These are phyloP conservation scores for Ctenomys sociabilis DNA, from an alignment of 2,113 vertebrate genomes.

Conservation along the genomic window DNA sequence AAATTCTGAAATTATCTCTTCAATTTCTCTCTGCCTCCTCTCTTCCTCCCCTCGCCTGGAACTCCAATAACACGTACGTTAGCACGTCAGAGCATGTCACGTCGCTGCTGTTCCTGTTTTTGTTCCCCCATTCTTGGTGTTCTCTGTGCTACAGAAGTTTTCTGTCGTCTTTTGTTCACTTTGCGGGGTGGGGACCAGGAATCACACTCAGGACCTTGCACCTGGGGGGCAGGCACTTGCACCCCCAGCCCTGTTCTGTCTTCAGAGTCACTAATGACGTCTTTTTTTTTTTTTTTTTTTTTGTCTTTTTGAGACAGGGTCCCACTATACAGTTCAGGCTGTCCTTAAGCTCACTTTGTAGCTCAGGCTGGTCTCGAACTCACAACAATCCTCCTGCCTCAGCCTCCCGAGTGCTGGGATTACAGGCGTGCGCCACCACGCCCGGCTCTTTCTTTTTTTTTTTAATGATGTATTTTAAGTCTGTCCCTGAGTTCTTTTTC, in stretches of 20 bases:
- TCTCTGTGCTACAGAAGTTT: not conserved
- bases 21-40: not conserved
- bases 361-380: too few relatives aligned
- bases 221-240: too few relatives aligned
- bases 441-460: not conserved
- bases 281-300: not conserved
- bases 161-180: too few relatives aligned
- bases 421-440: too few relatives aligned
- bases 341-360: too few relatives aligned
- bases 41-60: not conserved
- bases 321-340: too few relatives aligned
- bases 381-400: too few relatives aligned
- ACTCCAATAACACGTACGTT: constrained; percentile 19
- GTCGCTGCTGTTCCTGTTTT: not conserved
- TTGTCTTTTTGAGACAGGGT: not conserved
- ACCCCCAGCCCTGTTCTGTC: not conserved
- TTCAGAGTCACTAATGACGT: not conserved
- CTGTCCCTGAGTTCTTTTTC: not conserved
- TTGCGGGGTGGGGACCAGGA: too few relatives aligned
- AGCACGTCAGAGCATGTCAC: not conserved
- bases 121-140: not conserved
- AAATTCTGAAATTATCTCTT: constrained; percentile 36
- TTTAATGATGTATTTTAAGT: not conserved
- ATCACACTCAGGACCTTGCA: too few relatives aligned
- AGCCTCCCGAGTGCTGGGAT: too few relatives aligned